Evolutionary conservation across 2,797 vertebrate genomes (phyloP), one percentile per base, ranked within the genome.

Genomic region (Synaphobranchus kaupii): DNA sequence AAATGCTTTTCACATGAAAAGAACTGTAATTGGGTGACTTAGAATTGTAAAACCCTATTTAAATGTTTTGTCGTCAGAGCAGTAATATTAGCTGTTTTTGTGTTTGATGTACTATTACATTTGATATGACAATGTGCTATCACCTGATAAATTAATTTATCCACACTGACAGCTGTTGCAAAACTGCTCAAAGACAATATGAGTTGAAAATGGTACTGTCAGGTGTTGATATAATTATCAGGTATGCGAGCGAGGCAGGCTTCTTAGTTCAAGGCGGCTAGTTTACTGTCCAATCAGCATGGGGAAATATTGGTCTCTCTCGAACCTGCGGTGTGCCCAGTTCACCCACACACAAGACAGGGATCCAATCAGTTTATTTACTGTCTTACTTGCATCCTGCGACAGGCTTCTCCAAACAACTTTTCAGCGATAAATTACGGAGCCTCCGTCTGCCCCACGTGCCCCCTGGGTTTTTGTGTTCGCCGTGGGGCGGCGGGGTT

Each of bases 241-340:
- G 84, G 39, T 0, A 2, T n/a, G 28, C 47, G 44, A n/a, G 47
- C 22, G 22, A 17, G 28, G 28, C 82, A 8, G n/a, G 13, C 82
- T 84, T 31, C 20, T 47, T 54, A 31, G 56, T 44, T 28, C 60
- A 44, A 48, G 58, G 22, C 34, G 8, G 60, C 48, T 52, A 31
- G 76, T 86, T 83, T 83, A 68, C 82, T 83, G 82, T 84, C 84
- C 76, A 86, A 34, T 58, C 84, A 54, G 78, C 56, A 31, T 8
- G 50, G 58, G 13, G 34, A 82, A 86, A 83, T 50, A 34, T 17
- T 17, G 63, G 63, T 76, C 50, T 20, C 58, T 44, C 60, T 31
- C 73, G n/a, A 63, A 31, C n/a, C 47, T 44, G 76, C 31, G 31
- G 22, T 50, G 58, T 15, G 39, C 63, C 54, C 76, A 82, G 47